Percentiles rank a stretch among this genome's conserved stretches.
Conservation (phyloP, 2,888 invertebrate species). For the Rhynchonema sp. region DNA sequence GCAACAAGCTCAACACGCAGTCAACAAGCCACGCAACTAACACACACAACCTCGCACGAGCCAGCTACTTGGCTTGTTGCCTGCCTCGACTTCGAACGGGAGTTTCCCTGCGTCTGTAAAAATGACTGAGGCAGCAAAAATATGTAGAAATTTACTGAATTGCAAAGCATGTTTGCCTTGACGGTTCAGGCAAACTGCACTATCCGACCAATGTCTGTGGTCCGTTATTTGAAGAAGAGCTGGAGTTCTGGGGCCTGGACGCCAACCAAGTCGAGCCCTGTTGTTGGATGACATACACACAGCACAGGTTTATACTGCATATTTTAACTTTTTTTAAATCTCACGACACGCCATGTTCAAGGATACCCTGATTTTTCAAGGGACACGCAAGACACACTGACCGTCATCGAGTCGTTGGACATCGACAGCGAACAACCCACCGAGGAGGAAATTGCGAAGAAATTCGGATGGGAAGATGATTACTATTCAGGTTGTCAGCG, state of each 20-base stretch:
- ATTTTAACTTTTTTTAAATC: too few relatives aligned
- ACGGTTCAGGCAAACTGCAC: constrained; percentile 65
- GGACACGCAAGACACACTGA: constrained; percentile 94
- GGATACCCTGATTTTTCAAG: constrained; percentile 30
- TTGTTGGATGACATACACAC: constrained; percentile 95
- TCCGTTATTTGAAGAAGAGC: constrained; percentile 91
- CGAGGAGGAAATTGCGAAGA: constrained; percentile 88
- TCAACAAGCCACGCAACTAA: too few relatives aligned
- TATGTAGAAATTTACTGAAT: too few relatives aligned
- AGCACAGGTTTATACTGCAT: constrained; percentile 38
- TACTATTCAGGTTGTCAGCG: too few relatives aligned
- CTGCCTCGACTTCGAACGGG: too few relatives aligned
- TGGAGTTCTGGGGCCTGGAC: constrained; percentile 93
- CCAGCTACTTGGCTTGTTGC: too few relatives aligned
- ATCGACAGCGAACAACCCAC: constrained; percentile 60
- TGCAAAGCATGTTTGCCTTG: too few relatives aligned
- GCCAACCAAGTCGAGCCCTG: constrained; percentile 98
- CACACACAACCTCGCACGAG: too few relatives aligned
- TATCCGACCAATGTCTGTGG: constrained; percentile 98
- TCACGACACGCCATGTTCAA: too few relatives aligned
- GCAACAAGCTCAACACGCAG: too few relatives aligned
- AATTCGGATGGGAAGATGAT: constrained; percentile 91
- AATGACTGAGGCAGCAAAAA: too few relatives aligned
- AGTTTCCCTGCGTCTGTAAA: too few relatives aligned
- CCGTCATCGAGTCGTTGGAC: constrained; percentile 87